Evolutionary conservation across 2,888 invertebrate species (phyloP), one percentile per base, ranked within the genome.

Genomic region (Hemaris fuciformis): DNA sequence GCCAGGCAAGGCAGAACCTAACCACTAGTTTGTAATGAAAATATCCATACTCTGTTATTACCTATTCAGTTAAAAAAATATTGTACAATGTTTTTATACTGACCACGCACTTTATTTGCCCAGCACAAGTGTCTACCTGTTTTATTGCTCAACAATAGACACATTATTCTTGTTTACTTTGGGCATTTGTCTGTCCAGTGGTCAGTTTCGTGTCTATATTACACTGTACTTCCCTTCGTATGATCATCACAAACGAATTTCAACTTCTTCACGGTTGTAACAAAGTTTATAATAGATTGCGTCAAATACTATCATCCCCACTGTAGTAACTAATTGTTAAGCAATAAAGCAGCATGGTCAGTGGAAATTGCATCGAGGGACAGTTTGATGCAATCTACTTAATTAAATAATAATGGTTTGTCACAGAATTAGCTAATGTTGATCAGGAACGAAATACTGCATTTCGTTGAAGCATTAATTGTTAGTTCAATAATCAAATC

Each of bases 271-370:
- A 0, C 3, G 2, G 62, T n/a, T 45, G 68, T 2, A 48, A 66
- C 76, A 81, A 43, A 68, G 70, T 53, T 8, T 20, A 34, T 23
- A 46, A 46, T 64, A 58, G 53, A 34, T n/a, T 46, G 61, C 60
- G 59, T 34, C 63, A 67, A 64, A 70, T 64, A 64, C 59, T 61
- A 6, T 59, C 58, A 60, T 67, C 72, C 74, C 77, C 65, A 72
- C 70, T 63, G 62, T 61, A 63, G 66, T 64, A 69, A 62, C 74
- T 88, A 87, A 89, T 89, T 83, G 88, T 81, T 74, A 71, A 65
- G 85, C 86, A 83, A 88, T 89, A 88, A 89, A 88, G 74, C 88
- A 83, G 79, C 79, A 88, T 89, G 88, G 83, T 84, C 83, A 81
- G 69, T 72, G 46, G 71, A 23, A 60, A 73, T 69, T 61, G 67